Evolutionary conservation across 1,140 invertebrate species (phyloP).

Genomic region (Rhysida immarginata): DNA sequence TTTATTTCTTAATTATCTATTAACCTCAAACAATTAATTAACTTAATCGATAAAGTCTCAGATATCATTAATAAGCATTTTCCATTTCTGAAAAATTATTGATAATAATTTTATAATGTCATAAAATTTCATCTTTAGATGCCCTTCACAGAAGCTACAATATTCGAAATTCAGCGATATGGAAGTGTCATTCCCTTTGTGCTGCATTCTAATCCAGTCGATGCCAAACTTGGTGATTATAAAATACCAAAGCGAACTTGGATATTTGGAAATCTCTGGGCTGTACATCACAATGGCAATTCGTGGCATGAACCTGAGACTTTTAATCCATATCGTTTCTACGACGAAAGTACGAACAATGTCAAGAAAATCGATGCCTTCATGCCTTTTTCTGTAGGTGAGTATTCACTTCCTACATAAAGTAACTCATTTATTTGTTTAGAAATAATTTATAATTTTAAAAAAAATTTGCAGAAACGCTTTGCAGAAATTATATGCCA

Average conservation of each 20-base stretch:
- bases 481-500: too few species aligned
- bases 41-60: too few species aligned
- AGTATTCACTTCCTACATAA: too few species aligned
- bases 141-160: constrained; percentile 73
- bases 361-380: constrained; percentile 71
- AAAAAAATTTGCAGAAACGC: too few species aligned
- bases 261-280: constrained; percentile 66
- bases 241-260: constrained; percentile 63
- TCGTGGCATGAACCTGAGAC: constrained; percentile 70
- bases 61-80: too few species aligned
- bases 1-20: too few species aligned
- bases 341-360: constrained; percentile 57
- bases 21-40: too few species aligned
- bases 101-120: too few species aligned
- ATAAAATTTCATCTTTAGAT: too few species aligned
- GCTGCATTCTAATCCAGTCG: constrained; percentile 25
- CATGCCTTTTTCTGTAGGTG: constrained; percentile 74
- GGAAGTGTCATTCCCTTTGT: constrained; percentile 57
- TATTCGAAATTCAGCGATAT: constrained; percentile 65
- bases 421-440: too few species aligned
- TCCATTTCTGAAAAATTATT: too few species aligned
- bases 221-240: constrained; percentile 38
- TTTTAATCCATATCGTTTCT: constrained; percentile 67
- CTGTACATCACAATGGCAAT: constrained; percentile 71
- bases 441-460: too few species aligned